Evolutionary conservation across 64 coral and sea anemone species (phyloP), one percentile per base, ranked within the genome.

Genomic region (Exaiptasia diaphana): DNA sequence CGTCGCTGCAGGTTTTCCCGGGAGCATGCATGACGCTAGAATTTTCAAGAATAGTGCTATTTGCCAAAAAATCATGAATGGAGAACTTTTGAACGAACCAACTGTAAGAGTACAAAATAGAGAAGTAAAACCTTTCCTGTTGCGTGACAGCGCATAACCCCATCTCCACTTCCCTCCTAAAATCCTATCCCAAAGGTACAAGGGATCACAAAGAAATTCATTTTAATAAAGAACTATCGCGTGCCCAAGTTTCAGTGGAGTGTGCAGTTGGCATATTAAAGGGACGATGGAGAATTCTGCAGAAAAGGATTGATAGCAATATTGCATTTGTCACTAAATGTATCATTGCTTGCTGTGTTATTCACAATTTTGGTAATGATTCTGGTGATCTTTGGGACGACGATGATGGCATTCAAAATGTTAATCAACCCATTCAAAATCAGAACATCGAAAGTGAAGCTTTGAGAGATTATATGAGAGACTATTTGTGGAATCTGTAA

Each of bases 381-480:
- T 58, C 30, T 48, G 54, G 31, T 30, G 87, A 82, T 39, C 68
- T 67, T 63, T 90, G 78, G 70, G 78, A 90, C 41, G 85, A 88
- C 67, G 41, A 76, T 60, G 69, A 74, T 34, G 10, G 55, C 22
- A 49, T n/a, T 28, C 25, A 74, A n/a, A 54, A 9, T 24, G 26
- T 46, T 30, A 29, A 85, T 56, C 44, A 85, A 49, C 3, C 57
- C 31, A 27, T 67, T 21, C 71, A 68, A n/a, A n/a, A n/a, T n/a
- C n/a, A n/a, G n/a, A n/a, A 74, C 74, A 39, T 68, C 21, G 57
- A 76, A 43, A 41, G 82, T 74, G 82, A 71, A 13, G 71, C 74
- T 30, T 62, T 86, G 33, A 40, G 82, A 20, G 30, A 44, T 34
- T 26, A 77, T 21, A 43, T 86, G 31, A 86, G 74, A 41, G 31